Percentiles rank a stretch among this genome's conserved stretches.
Evolutionary conservation across 30 jellyfish, hydroid and myxozoan species (phyloP).

Genomic region (Turritopsis rubra): DNA sequence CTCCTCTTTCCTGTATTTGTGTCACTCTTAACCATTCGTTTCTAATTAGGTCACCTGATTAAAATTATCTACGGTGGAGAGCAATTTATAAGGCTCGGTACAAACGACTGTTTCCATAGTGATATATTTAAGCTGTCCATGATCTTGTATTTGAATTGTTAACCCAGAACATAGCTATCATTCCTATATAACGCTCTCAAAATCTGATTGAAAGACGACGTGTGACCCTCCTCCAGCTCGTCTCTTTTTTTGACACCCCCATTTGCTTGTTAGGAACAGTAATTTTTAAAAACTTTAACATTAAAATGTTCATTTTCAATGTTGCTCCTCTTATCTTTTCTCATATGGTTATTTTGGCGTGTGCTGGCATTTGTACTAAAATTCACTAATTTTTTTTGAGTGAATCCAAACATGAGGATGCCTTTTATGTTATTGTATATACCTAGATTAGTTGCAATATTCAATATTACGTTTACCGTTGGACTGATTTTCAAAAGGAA

Average conservation of each 20-base stretch:
- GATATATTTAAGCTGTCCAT: background rate
- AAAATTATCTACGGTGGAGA: too few species aligned
- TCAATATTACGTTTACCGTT: background rate
- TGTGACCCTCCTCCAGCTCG: background rate
- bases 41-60: too few species aligned
- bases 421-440: background rate
- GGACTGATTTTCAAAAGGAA: background rate
- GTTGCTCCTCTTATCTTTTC: too few species aligned
- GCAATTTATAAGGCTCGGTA: background rate
- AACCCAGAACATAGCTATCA: background rate
- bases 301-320: background rate
- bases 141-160: background rate
- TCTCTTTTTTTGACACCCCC: background rate
- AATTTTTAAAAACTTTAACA: too few species aligned
- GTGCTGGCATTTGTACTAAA: too few species aligned
- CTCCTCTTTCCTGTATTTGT: background rate
- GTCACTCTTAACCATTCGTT: too few species aligned
- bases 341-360: too few species aligned
- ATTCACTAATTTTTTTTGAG: too few species aligned
- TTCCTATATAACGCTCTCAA: too few species aligned
- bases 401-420: too few species aligned
- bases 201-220: background rate
- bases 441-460: background rate
- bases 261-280: too few species aligned
- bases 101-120: background rate